Evolutionary conservation across 1,140 invertebrate genomes (phyloP), one percentile per base, ranked within the genome.

Genomic region (Brachionus paranguensis): DNA sequence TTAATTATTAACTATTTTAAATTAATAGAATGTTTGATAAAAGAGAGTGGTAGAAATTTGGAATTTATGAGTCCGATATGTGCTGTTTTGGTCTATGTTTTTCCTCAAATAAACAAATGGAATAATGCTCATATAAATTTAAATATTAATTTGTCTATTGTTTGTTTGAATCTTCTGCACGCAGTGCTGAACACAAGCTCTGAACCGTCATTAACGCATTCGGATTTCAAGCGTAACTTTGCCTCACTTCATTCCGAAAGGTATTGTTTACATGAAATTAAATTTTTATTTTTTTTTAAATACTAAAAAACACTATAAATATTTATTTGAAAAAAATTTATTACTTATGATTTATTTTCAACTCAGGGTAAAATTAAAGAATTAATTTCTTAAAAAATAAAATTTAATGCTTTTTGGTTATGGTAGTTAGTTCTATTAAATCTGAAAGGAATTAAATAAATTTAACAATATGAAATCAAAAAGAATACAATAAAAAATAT

Each of bases 41-140:
- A 76, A 53, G 72, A 76, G 33, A 76, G 72, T 76, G 45, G 72
- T 50, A 76, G 24, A 29, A 50, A 76, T 76, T 27, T 76, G 24
- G 72, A 76, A 76, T 76, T 29, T 50, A n/a, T 76, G 24, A 76
- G 72, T 29, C 72, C 72, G 1, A 12, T 76, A 47, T 64, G 78
- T 47, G 33, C 53, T 45, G 24, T 81, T 11, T 68, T 81, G 37
- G 64, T 68, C 1, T 43, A 64, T 29, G 78, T 81, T 60, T 81
- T 81, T 29, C 78, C 78, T 37, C 37, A 81, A 17, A 68, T 81
- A 12, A 45, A 29, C 29, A 81, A 81, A 81, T 81, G 78, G 78
- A 81, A 64, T 43, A 20, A 43, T 24, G 37, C 24, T 5, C 33
- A 37, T 33, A 43, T 81, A 17, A 64, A 60, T 68, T 81, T 43